Evolutionary conservation across 2,888 invertebrate species (phyloP).

Genomic region (Habrosyne pyritoides): DNA sequence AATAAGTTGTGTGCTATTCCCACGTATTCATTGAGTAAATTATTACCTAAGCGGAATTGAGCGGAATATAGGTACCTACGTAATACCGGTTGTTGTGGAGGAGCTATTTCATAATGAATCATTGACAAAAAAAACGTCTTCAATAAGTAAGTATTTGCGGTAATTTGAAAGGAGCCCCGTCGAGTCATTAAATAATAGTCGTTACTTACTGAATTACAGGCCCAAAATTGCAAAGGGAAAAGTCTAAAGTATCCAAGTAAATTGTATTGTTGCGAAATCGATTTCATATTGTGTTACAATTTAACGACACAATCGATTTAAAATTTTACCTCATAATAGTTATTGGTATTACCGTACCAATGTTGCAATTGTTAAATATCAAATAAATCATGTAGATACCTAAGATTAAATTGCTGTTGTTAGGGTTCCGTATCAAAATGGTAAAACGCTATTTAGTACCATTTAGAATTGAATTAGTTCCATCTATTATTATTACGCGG

Average conservation of each 20-base stretch:
- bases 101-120: slow-evolving; percentile 49
- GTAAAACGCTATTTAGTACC: too few relatives aligned
- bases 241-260: neutral
- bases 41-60: slow-evolving; percentile 42
- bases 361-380: too few relatives aligned
- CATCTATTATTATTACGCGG: too few relatives aligned
- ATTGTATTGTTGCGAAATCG: neutral
- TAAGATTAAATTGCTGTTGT: too few relatives aligned
- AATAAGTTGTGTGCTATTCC: slow-evolving; percentile 28
- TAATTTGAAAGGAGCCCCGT: slow-evolving; percentile 22
- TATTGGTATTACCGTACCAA: too few relatives aligned
- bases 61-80: slow-evolving; percentile 22
- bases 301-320: neutral
- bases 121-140: slow-evolving; percentile 49
- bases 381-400: too few relatives aligned
- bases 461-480: too few relatives aligned
- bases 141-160: slow-evolving; percentile 16
- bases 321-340: too few relatives aligned
- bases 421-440: too few relatives aligned
- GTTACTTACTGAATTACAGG: slow-evolving; percentile 10
- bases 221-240: slow-evolving; percentile 3
- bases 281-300: neutral
- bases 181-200: slow-evolving; percentile 17
- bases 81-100: slow-evolving; percentile 43
- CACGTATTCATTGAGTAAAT: slow-evolving; percentile 53